Evolutionary conservation across 2,888 invertebrate species (phyloP).

Genomic region (Pristionchus japonicus): DNA sequence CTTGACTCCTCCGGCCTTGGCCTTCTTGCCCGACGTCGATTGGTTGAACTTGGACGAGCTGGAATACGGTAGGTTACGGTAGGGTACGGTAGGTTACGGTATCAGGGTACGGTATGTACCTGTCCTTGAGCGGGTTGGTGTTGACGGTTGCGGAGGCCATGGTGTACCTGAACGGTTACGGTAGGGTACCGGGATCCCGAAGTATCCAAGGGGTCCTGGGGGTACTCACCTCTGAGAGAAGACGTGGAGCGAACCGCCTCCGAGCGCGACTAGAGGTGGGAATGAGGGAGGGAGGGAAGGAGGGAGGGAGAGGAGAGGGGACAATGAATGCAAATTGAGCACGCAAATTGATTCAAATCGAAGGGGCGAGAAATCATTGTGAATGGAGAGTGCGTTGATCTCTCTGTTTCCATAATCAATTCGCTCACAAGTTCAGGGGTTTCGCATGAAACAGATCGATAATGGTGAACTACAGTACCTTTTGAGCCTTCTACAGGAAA

Average conservation of each 20-base stretch:
- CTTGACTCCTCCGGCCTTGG: no score
- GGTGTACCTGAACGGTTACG: neutral
- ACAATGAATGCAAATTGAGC: neutral
- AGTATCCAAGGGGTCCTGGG: neutral
- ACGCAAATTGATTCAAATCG: neutral
- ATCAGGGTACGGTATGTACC: neutral
- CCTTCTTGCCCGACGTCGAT: neutral
- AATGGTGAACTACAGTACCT: no score
- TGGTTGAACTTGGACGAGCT: neutral
- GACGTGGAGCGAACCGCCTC: conserved; percentile 16
- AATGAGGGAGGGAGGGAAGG: neutral
- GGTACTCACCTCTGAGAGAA: neutral
- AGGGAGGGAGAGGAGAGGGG: neutral
- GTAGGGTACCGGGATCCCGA: neutral
- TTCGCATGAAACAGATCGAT: no score
- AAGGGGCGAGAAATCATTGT: neutral
- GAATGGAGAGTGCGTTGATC: neutral
- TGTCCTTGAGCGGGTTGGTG: neutral
- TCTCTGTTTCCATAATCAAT: no score
- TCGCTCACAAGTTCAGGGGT: no score
- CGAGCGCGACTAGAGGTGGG: neutral
- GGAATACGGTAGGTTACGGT: neutral
- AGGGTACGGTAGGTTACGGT: neutral
- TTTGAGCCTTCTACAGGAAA: no score
- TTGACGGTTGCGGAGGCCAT: conserved; percentile 22